phyloP scores from a whole-genome alignment of 2,888 invertebrate genomes.

The Physocephala rufipes region DNA sequence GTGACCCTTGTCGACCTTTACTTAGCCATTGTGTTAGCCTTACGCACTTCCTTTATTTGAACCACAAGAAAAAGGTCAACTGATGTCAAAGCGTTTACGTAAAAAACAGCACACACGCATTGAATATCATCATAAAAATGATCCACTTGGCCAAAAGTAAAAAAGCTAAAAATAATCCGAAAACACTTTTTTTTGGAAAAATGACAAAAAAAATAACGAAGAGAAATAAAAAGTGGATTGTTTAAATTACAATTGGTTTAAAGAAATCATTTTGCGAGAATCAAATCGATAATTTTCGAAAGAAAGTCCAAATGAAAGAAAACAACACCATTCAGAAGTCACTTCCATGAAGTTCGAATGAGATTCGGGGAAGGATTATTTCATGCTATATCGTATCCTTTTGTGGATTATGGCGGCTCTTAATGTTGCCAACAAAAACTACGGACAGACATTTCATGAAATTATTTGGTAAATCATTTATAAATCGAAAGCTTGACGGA shows the following conservation, averaged over 20 bases:
- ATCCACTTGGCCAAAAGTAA: conserved; percentile 11
- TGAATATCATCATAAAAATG: conserved; percentile 6
- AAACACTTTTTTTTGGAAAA: neutral
- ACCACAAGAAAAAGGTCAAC: neutral
- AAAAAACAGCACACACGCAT: neutral
- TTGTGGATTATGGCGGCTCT: no score
- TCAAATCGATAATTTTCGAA: neutral
- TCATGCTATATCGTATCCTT: no score
- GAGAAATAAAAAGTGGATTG: neutral
- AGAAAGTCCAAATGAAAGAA: no score
- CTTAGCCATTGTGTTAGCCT: conserved; percentile 3
- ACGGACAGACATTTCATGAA: neutral
- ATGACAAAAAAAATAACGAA: neutral
- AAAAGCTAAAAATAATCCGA: neutral
- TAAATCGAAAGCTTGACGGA: no score
- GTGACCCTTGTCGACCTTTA: neutral
- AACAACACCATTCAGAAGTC: no score
- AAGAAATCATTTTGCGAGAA: no score
- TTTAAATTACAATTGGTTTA: no score
- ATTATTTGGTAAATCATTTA: no score
- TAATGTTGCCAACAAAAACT: neutral
- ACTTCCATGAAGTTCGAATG: no score
- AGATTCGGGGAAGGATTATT: no score
- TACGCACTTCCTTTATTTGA: neutral
- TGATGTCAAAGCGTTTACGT: neutral